phyloP scores from a whole-genome alignment of 2,797 vertebrate species.

The Mormyrops boulengeri region DNA sequence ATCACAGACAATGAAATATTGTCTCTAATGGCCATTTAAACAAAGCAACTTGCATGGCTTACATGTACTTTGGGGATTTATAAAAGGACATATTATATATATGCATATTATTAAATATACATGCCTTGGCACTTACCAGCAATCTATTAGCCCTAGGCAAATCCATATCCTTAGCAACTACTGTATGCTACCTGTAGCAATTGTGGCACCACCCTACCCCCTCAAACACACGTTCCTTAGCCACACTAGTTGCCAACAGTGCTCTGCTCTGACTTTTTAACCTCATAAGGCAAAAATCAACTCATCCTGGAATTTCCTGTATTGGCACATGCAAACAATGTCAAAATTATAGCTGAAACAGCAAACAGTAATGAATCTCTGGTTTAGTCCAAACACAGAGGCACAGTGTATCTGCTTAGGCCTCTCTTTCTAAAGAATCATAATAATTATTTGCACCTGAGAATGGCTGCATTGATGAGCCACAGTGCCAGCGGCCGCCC shows the following conservation, averaged over 20 bases:
- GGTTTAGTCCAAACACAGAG: not conserved
- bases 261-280: not conserved
- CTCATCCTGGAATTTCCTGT: constrained; percentile 2
- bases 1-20: not conserved
- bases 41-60: not conserved
- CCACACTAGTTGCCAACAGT: not conserved
- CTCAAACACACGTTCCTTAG: not conserved
- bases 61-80: not conserved
- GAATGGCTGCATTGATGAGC: not conserved
- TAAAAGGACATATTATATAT: not conserved
- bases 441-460: not conserved
- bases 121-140: not conserved
- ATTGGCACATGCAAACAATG: not conserved
- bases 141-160: not conserved
- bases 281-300: not conserved
- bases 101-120: not conserved
- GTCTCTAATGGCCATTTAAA: not conserved
- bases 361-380: not conserved
- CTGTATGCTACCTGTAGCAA: not conserved
- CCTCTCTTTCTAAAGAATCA: not conserved
- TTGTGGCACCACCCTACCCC: not conserved
- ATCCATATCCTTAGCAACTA: not conserved
- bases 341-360: not conserved
- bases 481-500: not conserved
- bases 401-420: not conserved